Percentiles rank a stretch among this genome's conserved stretches.
Conservation (phyloP, 2,113 vertebrate genomes). For the Crotalus horridus region DNA sequence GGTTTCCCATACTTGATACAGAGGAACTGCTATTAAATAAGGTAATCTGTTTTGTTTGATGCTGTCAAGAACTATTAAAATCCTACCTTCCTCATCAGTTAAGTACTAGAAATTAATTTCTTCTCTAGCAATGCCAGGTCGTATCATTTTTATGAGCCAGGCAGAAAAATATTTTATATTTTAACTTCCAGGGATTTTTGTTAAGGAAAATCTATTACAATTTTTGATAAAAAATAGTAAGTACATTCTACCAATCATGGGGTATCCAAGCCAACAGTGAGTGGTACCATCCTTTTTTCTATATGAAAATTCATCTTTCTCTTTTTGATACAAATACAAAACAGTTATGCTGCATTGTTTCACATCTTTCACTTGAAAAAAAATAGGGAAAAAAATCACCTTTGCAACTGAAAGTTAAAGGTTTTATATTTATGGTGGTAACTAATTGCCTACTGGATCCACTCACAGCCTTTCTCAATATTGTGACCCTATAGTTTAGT, state of each 20-base stretch:
- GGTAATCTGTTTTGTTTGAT: rapidly evolving
- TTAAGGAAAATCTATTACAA: neutral
- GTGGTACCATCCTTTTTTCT: too few relatives aligned
- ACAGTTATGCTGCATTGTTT: neutral
- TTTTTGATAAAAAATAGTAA: neutral
- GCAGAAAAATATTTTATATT: neutral
- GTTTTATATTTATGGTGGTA: neutral
- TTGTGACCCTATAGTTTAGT: neutral
- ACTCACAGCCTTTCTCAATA: neutral
- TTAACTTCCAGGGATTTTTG: neutral
- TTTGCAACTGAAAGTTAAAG: neutral
- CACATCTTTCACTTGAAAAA: neutral
- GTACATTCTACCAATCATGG: too few relatives aligned
- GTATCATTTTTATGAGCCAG: neutral
- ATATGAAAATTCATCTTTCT: too few relatives aligned
- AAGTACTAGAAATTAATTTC: neutral
- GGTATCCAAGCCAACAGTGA: too few relatives aligned
- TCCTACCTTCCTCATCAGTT: neutral
- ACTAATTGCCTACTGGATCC: neutral
- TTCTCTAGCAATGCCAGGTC: neutral
- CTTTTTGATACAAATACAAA: neutral
- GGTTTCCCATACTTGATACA: neutral
- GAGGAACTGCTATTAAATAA: neutral
- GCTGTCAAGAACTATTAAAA: rapidly evolving
- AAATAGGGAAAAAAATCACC: neutral